Conservation (phyloP, 2,797 vertebrate species). For the Ctenopoma kingsleyae region DNA sequence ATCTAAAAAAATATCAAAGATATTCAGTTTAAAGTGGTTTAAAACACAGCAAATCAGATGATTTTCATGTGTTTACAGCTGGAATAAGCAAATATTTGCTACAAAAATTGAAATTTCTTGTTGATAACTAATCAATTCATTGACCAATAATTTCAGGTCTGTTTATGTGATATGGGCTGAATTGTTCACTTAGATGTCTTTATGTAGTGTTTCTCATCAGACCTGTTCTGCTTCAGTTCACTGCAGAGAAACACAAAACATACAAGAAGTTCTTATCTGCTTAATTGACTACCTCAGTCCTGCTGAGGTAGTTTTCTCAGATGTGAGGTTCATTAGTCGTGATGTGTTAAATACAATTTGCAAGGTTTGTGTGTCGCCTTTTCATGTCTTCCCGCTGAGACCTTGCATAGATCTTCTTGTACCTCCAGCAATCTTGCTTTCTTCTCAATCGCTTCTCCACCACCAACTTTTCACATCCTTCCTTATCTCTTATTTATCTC, state of each 20-base stretch:
- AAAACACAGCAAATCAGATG: too few species aligned
- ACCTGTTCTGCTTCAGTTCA: background rate
- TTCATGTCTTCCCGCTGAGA: slow-evolving; percentile 37
- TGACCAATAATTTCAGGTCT: background rate
- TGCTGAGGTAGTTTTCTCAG: slow-evolving; percentile 5
- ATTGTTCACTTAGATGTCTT: background rate
- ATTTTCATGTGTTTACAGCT: background rate
- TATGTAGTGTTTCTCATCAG: background rate
- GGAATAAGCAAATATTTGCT: background rate
- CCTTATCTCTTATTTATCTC: slow-evolving; percentile 28
- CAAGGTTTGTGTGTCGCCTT: slow-evolving; percentile 1
- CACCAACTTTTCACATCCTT: slow-evolving; percentile 25
- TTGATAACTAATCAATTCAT: background rate
- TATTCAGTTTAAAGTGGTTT: too few species aligned
- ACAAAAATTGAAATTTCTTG: too few species aligned
- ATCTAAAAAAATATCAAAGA: too few species aligned
- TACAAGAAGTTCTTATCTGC: background rate
- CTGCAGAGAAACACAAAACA: background rate
- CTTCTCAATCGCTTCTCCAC: slow-evolving; percentile 30
- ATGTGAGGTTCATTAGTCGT: slow-evolving; percentile 4
- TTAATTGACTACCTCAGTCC: background rate
- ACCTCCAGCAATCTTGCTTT: slow-evolving; percentile 32
- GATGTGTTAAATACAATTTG: slow-evolving; percentile 2
- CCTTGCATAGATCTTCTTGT: slow-evolving; percentile 18
- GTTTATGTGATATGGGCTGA: too few species aligned